Evolutionary conservation across 2,797 vertebrate species (phyloP).

Genomic region (Bradypodion ventrale): DNA sequence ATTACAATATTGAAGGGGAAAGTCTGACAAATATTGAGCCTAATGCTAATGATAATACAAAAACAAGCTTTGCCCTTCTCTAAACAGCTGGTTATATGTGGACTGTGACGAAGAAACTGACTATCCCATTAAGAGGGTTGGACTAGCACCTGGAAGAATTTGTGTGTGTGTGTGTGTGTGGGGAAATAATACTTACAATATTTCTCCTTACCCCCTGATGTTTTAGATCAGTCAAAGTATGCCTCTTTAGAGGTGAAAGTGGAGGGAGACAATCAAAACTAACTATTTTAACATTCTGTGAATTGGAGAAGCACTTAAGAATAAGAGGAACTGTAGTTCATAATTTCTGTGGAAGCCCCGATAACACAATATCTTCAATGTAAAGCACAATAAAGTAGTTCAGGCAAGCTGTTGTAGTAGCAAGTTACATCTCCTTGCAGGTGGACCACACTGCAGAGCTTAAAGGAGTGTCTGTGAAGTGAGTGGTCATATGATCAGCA

Average conservation of each 20-base stretch:
- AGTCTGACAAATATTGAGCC: neutral
- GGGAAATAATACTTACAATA: neutral
- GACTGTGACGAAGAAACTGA: neutral
- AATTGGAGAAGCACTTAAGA: neutral
- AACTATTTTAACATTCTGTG: neutral
- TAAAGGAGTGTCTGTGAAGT: neutral
- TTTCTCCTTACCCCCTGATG: neutral
- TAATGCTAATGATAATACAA: neutral
- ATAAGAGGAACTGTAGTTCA: neutral
- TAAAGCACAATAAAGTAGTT: neutral
- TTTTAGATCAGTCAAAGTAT: constrained; percentile 6
- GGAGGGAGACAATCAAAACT: neutral
- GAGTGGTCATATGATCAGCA: neutral
- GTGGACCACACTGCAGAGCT: neutral
- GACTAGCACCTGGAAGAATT: neutral
- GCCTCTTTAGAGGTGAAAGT: neutral
- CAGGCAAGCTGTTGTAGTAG: neutral
- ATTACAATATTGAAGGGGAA: neutral
- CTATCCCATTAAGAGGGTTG: neutral
- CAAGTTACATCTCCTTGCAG: neutral
- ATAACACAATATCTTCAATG: neutral
- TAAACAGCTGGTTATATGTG: neutral
- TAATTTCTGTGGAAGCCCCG: neutral
- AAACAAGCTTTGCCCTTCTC: neutral
- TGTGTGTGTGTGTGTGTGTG: no score